Percentiles rank a stretch among this genome's conserved stretches.
These are phyloP conservation scores for Boulengeromyrus knoepffleri DNA, from an alignment of 2,113 vertebrate species.

Conservation along the genomic window DNA sequence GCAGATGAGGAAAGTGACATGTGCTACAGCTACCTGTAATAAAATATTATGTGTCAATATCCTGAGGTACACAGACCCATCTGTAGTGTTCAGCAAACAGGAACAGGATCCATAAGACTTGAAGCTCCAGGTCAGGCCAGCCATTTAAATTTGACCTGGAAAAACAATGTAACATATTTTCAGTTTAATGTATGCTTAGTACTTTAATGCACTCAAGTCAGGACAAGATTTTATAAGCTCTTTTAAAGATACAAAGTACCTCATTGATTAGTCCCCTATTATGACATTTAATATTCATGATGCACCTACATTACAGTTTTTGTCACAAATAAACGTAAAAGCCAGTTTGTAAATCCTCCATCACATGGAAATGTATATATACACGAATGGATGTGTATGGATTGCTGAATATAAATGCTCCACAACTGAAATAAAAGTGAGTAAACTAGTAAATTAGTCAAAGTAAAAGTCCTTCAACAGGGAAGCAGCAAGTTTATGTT, in stretches of 20 bases:
- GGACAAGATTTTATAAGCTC: not conserved
- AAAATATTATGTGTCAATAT: not conserved
- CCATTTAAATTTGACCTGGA: not conserved
- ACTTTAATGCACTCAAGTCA: not conserved
- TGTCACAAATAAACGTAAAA: not conserved
- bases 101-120: not conserved
- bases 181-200: not conserved
- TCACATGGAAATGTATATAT: not conserved
- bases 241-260: not conserved
- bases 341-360: not conserved
- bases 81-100: not conserved
- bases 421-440: not conserved
- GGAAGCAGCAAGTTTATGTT: conserved; percentile 22
- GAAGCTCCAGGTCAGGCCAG: not conserved
- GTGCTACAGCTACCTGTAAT: not conserved
- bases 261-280: not conserved
- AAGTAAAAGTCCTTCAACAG: not conserved
- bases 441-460: not conserved
- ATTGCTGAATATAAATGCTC: not conserved
- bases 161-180: not conserved
- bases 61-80: not conserved
- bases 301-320: not conserved
- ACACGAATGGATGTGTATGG: not conserved
- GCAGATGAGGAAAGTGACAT: not conserved
- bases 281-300: not conserved